These are phyloP conservation scores for Xestia xanthographa DNA, from an alignment of 2,888 invertebrate genomes.

Conservation along the genomic window DNA sequence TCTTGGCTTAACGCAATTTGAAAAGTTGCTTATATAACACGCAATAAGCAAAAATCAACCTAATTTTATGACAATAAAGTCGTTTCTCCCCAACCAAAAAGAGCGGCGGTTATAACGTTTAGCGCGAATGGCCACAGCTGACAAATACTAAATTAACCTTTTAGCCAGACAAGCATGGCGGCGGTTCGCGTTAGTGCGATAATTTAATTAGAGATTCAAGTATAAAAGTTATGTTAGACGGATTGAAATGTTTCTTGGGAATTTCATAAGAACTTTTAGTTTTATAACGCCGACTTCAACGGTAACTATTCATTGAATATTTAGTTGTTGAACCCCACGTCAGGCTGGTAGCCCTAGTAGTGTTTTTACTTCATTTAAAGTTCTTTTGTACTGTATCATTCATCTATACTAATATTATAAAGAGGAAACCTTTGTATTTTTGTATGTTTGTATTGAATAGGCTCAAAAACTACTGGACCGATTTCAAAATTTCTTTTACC, in stretches of 20 bases:
- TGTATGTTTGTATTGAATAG: no score
- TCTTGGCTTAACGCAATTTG: constrained; percentile 56
- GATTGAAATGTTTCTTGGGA: constrained; percentile 24
- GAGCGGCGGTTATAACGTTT: constrained; percentile 67
- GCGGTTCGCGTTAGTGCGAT: constrained; percentile 70
- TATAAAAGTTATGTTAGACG: constrained; percentile 61
- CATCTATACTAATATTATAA: no score
- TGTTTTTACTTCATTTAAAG: not conserved
- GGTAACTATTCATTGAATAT: not conserved
- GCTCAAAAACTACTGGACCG: no score
- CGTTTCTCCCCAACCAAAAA: constrained; percentile 42
- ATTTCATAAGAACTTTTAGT: not conserved
- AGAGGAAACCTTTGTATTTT: no score
- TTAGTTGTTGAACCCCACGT: not conserved
- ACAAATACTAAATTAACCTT: constrained; percentile 82
- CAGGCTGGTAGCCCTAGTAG: not conserved
- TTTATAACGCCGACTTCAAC: not conserved
- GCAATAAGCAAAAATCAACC: constrained; percentile 51
- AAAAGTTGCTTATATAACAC: constrained; percentile 55
- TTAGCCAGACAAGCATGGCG: constrained; percentile 75
- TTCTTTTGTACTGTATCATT: no score
- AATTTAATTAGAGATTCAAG: constrained; percentile 72
- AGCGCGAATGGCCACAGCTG: constrained; percentile 65
- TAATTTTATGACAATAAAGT: constrained; percentile 53
- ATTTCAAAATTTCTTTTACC: no score